A percentile compares a stretch with the other conserved stretches of the same genome.
phyloP scores from a whole-genome alignment of 1,140 invertebrate genomes.

The Spodoptera litura region DNA sequence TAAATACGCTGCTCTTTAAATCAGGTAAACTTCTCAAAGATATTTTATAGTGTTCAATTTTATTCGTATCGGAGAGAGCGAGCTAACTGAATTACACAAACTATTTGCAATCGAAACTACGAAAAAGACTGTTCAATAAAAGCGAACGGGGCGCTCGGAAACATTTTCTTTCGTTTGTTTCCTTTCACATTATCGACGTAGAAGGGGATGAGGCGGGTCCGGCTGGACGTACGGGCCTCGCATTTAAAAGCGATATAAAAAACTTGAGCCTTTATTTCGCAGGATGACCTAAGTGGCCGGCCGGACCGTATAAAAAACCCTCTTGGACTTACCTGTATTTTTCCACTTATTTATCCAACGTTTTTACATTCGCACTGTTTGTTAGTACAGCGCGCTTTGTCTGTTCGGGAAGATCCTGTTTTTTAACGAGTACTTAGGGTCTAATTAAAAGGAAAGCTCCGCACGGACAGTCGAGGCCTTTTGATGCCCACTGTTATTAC shows the following conservation, averaged over 20 bases:
- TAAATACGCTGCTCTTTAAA: constrained; percentile 61
- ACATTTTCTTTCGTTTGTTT: constrained; percentile 86
- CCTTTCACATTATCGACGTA: constrained; percentile 82
- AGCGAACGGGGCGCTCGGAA: constrained; percentile 78
- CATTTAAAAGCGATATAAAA: constrained; percentile 86
- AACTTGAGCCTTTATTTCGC: constrained; percentile 84
- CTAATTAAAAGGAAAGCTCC: constrained; percentile 86
- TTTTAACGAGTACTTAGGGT: constrained; percentile 85
- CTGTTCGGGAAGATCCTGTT: constrained; percentile 83
- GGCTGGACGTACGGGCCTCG: constrained; percentile 78
- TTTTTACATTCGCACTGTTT: constrained; percentile 84
- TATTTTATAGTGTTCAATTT: constrained; percentile 67
- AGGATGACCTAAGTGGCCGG: constrained; percentile 86
- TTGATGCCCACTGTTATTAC: constrained; percentile 83
- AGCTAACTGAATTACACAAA: constrained; percentile 83
- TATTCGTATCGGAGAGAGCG: constrained; percentile 65
- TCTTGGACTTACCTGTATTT: constrained; percentile 85
- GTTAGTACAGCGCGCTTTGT: constrained; percentile 80
- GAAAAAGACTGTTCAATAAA: constrained; percentile 81
- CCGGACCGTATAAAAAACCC: constrained; percentile 83
- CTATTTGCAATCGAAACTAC: constrained; percentile 85
- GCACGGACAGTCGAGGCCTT: constrained; percentile 83
- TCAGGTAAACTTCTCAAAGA: constrained; percentile 63
- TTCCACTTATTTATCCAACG: constrained; percentile 85
- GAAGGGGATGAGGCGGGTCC: constrained; percentile 77